These are phyloP conservation scores for Hipposideros larvatus DNA, from an alignment of 2,797 vertebrate genomes.

Conservation along the genomic window DNA sequence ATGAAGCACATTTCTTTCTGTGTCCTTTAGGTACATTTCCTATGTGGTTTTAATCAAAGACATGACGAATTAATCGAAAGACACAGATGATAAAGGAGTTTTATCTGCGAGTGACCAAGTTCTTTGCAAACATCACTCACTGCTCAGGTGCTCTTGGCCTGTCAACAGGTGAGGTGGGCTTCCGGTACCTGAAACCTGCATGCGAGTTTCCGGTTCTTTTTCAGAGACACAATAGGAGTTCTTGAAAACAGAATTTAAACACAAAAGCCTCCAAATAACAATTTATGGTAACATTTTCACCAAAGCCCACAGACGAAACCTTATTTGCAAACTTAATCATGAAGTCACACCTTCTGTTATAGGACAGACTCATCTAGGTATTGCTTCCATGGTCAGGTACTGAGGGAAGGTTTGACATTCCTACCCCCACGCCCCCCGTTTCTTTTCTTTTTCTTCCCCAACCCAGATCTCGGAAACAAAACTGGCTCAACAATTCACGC, in stretches of 20 bases:
- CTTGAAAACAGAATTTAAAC: not conserved
- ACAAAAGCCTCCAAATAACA: constrained; percentile 39
- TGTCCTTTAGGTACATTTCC: constrained; percentile 21
- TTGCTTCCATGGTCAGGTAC: not conserved
- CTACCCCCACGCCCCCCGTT: rapidly evolving
- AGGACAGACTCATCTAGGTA: not conserved
- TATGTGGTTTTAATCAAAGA: not conserved
- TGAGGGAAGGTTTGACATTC: not conserved
- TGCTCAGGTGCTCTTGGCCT: constrained; percentile 70
- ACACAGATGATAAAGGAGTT: constrained; percentile 46
- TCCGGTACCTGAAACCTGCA: constrained; percentile 73
- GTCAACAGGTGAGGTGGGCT: constrained; percentile 74
- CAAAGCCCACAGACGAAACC: not conserved
- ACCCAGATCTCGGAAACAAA: not conserved
- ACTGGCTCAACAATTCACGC: too few species aligned
- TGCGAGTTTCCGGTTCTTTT: constrained; percentile 69
- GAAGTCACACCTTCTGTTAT: not conserved
- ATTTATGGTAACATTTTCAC: constrained; percentile 40
- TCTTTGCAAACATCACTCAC: constrained; percentile 75
- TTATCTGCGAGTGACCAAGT: constrained; percentile 70
- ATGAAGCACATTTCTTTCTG: not conserved
- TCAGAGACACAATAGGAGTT: constrained; percentile 78
- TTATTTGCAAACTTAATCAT: not conserved
- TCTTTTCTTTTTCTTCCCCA: not conserved
- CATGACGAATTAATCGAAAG: constrained; percentile 70